Evolutionary conservation across 2,888 invertebrate species (phyloP), one percentile per base, ranked within the genome.

Genomic region (Adelphocoris suturalis): DNA sequence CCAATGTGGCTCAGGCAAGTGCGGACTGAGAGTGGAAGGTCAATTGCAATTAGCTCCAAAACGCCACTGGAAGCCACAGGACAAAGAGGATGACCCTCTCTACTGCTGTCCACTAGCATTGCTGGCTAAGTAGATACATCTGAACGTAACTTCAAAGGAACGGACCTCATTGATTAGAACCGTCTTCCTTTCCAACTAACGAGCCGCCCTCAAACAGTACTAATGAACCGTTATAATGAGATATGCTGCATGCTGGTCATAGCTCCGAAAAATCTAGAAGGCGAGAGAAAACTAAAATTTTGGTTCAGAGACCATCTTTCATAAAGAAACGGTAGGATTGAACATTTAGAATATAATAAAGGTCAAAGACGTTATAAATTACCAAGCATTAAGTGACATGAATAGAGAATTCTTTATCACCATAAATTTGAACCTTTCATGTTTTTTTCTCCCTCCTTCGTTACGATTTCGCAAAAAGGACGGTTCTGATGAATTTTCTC

Each of bases 181-280:
- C 86, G 78, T 19, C 88, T 78, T 88, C 78, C 88, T 78, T 13
- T n/a, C 88, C 61, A n/a, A 9, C 76, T 88, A 88, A 88, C 88
- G 78, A 88, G 88, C 55, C 78, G 12, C 23, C 88, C 78, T 88
- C 88, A 78, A 88, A 88, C 88, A 78, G 78, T 5, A 1, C 80
- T 88, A 88, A 88, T 80, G 88, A 88, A 88, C 88, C 80, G 55
- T 47, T 27, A 52, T 52, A 19, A 52, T 52, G 82, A 82, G 48
- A 81, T 52, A 52, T 82, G 52, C 81, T 37, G 37, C 37, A 37
- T 37, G 37, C 7, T 4, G 37, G 37, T 7, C 3, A 37, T 7
- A 37, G 37, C 37, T 37, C 7, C 37, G 37, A 37, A 37, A 37
- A 37, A 37, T 37, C 3, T 37, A 37, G 37, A 37, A 7, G 7